Percentiles rank a stretch among this genome's conserved stretches.
Conservation (phyloP, 2,888 invertebrate species). For the Thera obeliscata region DNA sequence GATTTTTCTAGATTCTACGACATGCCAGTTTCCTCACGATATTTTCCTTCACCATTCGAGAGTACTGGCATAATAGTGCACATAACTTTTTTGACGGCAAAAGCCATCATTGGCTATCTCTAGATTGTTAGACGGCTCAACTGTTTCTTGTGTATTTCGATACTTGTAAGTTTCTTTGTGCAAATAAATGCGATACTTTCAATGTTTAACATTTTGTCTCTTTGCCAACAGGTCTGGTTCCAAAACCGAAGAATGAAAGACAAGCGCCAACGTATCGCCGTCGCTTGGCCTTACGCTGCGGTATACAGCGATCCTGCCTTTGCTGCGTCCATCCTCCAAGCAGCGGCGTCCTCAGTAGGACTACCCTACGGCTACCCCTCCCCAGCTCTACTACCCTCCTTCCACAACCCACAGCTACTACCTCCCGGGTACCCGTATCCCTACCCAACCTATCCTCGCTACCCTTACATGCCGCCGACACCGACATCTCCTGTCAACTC, state of each 20-base stretch:
- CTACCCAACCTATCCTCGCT: slow-evolving; percentile 80
- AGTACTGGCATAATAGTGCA: too few relatives aligned
- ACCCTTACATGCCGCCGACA: slow-evolving; percentile 83
- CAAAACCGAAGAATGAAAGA: slow-evolving; percentile 99
- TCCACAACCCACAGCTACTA: slow-evolving; percentile 83
- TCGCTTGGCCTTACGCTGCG: slow-evolving; percentile 97
- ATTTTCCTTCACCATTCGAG: too few relatives aligned
- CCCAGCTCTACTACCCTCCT: slow-evolving; percentile 84
- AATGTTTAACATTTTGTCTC: slow-evolving; percentile 5
- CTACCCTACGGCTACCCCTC: slow-evolving; percentile 86
- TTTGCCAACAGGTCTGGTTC: slow-evolving; percentile 94
- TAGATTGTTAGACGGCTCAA: too few relatives aligned
- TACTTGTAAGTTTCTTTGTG: too few relatives aligned
- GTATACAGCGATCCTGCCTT: slow-evolving; percentile 97
- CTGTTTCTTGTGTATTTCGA: too few relatives aligned
- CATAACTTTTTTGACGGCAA: too few relatives aligned
- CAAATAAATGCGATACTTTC: too few relatives aligned
- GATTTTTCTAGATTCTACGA: too few relatives aligned
- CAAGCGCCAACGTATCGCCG: slow-evolving; percentile 96
- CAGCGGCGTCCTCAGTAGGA: slow-evolving; percentile 90
- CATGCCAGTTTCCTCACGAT: too few relatives aligned
- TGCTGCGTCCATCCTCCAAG: slow-evolving; percentile 96
- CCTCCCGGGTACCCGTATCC: slow-evolving; percentile 85
- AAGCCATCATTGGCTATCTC: too few relatives aligned
- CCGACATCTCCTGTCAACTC: slow-evolving; percentile 76